Base-by-base conservation (phyloP, 2,888 invertebrate genomes). In the Petrolisthes manimaculis region DNA sequence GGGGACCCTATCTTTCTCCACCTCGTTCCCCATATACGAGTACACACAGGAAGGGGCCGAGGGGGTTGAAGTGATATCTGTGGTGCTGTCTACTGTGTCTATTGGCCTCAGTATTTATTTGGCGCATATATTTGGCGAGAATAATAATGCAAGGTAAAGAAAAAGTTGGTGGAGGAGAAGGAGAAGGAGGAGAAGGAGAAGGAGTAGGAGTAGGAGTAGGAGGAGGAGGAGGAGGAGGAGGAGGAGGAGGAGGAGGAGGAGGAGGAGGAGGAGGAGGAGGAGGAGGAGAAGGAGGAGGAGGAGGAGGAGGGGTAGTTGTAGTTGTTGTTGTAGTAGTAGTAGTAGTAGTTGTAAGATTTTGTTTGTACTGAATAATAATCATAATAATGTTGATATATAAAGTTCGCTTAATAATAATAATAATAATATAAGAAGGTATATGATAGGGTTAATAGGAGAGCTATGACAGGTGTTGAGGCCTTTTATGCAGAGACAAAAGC, bases 101-200 rank as follows among this genome's bases (percentile, higher is more conserved):
- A 12, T 89, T 14, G 89, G 89, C 8, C 53, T 89, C 51, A 21
- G 82, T n/a, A 69, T 85, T 78, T 89, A 69, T 71, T 56, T 89
- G 37, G 78, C 78, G 37, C 4, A 51, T 0, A 74, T 88, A 18
- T 82, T 88, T 54, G 54, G 54, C n/a, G 85, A 88, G 77, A 61
- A n/a, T 4, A 61, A 53, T n/a, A 37, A 24, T 61, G 78, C 54
- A 2, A 18, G 81, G 75, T 75, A 2, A 24, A 24, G 75, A 4
- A 3, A 12, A n/a, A 4, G 5, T 4, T n/a, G 54, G 18, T 5
- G 21, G 14, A 61, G 24, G 37, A 21, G 37, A 14, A 14, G 12
- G 4, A 80, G 56, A 24, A 18, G 14, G 37, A 14, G 18, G 24
- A 37, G 14, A 61, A 12, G 18, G 37, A 14, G 12, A 21, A 24